Percentiles rank a stretch among this genome's conserved stretches.
phyloP scores from a whole-genome alignment of 2,888 invertebrate genomes.

The Heliconius cydno region DNA sequence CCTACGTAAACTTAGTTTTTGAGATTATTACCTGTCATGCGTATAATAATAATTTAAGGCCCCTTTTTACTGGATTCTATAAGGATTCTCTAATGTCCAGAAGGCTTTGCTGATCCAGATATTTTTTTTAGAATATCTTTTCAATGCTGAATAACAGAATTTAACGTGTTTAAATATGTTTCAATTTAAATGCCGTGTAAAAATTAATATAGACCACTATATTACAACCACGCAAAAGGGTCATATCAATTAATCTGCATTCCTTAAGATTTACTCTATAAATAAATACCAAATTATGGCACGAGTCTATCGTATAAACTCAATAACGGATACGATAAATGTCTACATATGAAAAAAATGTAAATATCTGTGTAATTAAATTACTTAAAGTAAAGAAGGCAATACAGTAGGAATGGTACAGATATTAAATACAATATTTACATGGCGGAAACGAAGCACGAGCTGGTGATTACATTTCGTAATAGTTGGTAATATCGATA shows the following conservation, averaged over 20 bases:
- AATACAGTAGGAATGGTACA: background rate
- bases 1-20: background rate
- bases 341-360: background rate
- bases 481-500: conserved; percentile 28
- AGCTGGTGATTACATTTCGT: conserved; percentile 35
- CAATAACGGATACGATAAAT: background rate
- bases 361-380: background rate
- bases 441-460: conserved; percentile 35
- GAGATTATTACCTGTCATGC: background rate
- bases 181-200: too few relatives aligned
- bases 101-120: too few relatives aligned
- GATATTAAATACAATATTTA: conserved; percentile 22
- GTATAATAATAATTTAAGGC: background rate
- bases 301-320: background rate
- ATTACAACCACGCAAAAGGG: background rate
- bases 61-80: too few relatives aligned
- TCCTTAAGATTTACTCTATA: background rate
- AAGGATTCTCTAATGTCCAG: too few relatives aligned
- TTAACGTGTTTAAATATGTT: too few relatives aligned
- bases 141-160: background rate
- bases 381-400: background rate
- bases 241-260: background rate
- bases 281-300: background rate
- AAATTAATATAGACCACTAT: too few relatives aligned
- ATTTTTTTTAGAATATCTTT: too few relatives aligned